Evolutionary conservation across 1,140 invertebrate species (phyloP), one percentile per base, ranked within the genome.

Genomic region (Trypoxylus dichotomus): DNA sequence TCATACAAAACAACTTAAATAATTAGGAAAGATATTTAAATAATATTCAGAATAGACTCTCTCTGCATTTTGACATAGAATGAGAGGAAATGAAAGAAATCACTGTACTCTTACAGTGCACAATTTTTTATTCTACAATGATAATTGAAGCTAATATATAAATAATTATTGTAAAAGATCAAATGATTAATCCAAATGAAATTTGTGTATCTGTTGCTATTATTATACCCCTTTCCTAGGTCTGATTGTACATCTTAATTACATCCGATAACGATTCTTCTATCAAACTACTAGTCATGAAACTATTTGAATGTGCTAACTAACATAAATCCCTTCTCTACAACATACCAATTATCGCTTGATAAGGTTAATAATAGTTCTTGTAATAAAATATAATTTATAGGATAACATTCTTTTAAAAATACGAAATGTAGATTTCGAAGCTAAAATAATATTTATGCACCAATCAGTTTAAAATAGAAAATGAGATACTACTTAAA

Each of bases 51-150:
- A 43, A 54, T 54, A 54, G 47, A 54, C 15, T 19, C 47, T 54
- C 15, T 19, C 6, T 19, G 47, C 19, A 54, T 54, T 54, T n/a
- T 54, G 19, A 54, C 47, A 7, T 37, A 37, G 0, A 37, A 37
- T 5, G 32, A 37, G 32, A 37, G 10, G 1, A 37, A 37, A 37
- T 2, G 32, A 37, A 37, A 37, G 32, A 37, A 37, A 37, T 37
- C 32, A 37, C 32, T 37, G 1, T 37, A 37, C 5, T 37, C 0
- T 37, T 37, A 37, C 47, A 58, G 21, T 3, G 60, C 13, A n/a
- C 7, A 68, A 68, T 37, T 58, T 68, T 68, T 68, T 27, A 68
- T 68, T 68, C 60, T 68, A 68, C 25, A 68, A 68, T 68, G 60
- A 68, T 27, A 68, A 68, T 68, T 24, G 19, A 68, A 68, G 24